Percentiles rank a stretch among this genome's conserved stretches.
Evolutionary conservation across 1,140 invertebrate species (phyloP).

Genomic region (Scylla paramamosain): DNA sequence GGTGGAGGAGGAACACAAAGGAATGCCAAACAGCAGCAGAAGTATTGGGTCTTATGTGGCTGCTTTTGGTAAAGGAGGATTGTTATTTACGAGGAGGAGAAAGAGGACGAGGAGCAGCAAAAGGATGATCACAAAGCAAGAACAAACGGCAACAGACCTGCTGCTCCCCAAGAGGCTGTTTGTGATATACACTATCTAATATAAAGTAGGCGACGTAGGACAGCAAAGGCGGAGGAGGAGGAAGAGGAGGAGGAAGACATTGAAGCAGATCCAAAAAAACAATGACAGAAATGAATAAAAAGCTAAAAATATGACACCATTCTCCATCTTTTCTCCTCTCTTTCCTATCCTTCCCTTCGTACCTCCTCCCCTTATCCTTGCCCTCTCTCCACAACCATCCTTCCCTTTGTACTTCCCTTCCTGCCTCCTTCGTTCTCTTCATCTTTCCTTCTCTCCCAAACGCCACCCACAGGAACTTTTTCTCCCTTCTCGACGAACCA

Average conservation of each 20-base stretch:
- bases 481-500: neutral
- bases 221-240: no score
- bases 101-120: no score
- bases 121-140: no score
- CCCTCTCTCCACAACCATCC: neutral
- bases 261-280: neutral
- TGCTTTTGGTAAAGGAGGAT: no score
- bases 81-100: no score
- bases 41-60: no score
- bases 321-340: neutral
- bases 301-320: neutral
- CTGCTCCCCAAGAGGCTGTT: no score
- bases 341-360: neutral
- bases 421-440: neutral
- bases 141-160: no score
- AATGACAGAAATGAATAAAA: neutral
- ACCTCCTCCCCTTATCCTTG: neutral
- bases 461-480: neutral
- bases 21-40: no score
- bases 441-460: neutral
- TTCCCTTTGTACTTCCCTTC: neutral
- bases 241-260: no score
- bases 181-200: no score
- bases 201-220: no score
- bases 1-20: neutral